Evolutionary conservation across 2,888 invertebrate species (phyloP).

Genomic region (Lamellibrachia satsuma): DNA sequence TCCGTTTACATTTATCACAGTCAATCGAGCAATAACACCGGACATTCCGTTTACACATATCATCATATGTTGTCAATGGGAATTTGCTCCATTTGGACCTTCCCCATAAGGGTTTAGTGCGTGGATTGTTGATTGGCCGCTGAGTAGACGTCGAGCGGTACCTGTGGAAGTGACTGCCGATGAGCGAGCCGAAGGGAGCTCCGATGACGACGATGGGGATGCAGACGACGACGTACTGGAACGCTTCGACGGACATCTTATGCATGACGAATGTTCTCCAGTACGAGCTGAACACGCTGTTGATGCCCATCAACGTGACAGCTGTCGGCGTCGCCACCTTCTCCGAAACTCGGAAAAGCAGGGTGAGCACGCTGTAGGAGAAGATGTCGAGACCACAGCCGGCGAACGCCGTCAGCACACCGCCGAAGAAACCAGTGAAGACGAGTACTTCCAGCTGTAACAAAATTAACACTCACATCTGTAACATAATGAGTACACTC

Average conservation of each 20-base stretch:
- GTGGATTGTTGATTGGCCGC: no score
- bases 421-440: slow-evolving; percentile 53
- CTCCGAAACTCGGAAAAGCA: slow-evolving; percentile 35
- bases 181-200: slow-evolving; percentile 47
- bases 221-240: slow-evolving; percentile 46
- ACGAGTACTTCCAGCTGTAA: slow-evolving; percentile 40
- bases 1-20: no score
- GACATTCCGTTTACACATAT: no score
- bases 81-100: no score
- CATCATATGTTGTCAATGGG: no score
- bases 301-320: slow-evolving; percentile 54
- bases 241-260: slow-evolving; percentile 37
- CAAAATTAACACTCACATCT: not conserved
- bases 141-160: no score
- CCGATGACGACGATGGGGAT: slow-evolving; percentile 44
- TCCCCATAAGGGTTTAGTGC: no score
- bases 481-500: no score
- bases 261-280: slow-evolving; percentile 49
- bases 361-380: slow-evolving; percentile 39
- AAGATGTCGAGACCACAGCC: slow-evolving; percentile 60
- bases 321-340: slow-evolving; percentile 60
- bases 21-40: no score
- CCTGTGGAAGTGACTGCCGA: slow-evolving; percentile 49
- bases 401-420: slow-evolving; percentile 54
- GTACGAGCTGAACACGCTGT: slow-evolving; percentile 47